Base-by-base conservation (phyloP, 2,888 invertebrate genomes). In the Lasioglossum lativentre region DNA sequence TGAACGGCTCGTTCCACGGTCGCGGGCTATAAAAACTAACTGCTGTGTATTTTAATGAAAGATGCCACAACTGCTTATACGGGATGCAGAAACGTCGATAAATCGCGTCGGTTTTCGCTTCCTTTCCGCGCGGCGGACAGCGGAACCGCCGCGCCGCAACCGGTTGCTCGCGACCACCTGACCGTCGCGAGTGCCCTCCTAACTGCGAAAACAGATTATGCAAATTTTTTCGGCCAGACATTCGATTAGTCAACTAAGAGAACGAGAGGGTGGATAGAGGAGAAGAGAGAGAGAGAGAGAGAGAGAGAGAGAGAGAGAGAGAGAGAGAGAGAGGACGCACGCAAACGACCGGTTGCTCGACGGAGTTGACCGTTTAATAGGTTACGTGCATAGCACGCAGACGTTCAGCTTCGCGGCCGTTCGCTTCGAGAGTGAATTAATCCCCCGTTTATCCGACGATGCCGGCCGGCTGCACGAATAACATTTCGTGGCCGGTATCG, bases 401-500 rank as follows among this genome's bases (percentile, higher is more conserved):
- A 56, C 74, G 87, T 80, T 82, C 80, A 75, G 89, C 82, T 78
- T 84, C 76, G 78, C 86, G 74, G 42, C 72, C 82, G 71, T 77
- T 45, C 78, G 83, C 70, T 78, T 71, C 78, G 45, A 68, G 75
- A 78, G 80, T 85, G 72, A 85, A 89, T 89, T 88, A 88, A 89
- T 89, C 80, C 71, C 72, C 52, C 80, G 78, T 86, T 88, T 82
- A 87, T 87, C 80, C 74, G 63, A 34, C 86, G 78, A 78, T 73
- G 72, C 12, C 45, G 78, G 78, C 75, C 76, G 78, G 40, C 34
- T 63, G 75, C 72, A 73, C 77, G 79, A 52, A 83, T 83, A 83
- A 89, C 78, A 79, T 77, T 79, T 66, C 34, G 56, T 30, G 52
- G 72, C n/a, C 5, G n/a, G 72, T 80, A 30, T 34, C 73, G 74